These are phyloP conservation scores for Perca schrenkii DNA, from an alignment of 2,113 vertebrate species.

Conservation along the genomic window DNA sequence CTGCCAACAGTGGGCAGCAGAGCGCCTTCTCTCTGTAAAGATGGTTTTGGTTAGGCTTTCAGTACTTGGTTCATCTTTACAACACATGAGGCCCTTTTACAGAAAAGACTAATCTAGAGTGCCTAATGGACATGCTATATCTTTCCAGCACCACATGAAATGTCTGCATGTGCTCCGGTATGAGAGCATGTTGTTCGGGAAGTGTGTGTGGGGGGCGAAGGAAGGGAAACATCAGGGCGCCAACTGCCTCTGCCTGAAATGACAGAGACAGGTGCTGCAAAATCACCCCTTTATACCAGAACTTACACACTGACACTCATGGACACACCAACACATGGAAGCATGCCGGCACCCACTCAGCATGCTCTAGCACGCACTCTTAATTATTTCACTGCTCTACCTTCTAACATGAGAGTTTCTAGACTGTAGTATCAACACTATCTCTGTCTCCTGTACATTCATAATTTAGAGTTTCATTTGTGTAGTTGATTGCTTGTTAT, in stretches of 20 bases:
- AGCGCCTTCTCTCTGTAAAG: conserved; percentile 8
- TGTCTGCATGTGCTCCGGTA: background rate
- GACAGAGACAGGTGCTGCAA: conserved; percentile 80
- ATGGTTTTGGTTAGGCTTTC: background rate
- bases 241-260: conserved; percentile 73
- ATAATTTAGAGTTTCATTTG: background rate
- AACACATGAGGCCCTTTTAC: background rate
- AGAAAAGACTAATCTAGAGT: background rate
- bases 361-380: conserved; percentile 6
- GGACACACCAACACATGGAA: conserved; percentile 42
- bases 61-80: conserved; percentile 6
- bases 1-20: conserved; percentile 66
- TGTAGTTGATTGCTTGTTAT: background rate
- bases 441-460: background rate
- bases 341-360: conserved; percentile 58
- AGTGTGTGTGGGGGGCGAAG: conserved; percentile 29
- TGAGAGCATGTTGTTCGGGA: conserved; percentile 28
- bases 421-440: conserved; percentile 10
- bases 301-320: conserved; percentile 31
- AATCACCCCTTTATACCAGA: conserved; percentile 58
- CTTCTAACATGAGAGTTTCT: conserved; percentile 31
- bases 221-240: conserved; percentile 58
- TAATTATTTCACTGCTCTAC: conserved; percentile 42
- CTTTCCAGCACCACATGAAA: conserved; percentile 1
- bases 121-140: no score